These are phyloP conservation scores for Lasioglossum lativentre DNA, from an alignment of 2,888 invertebrate genomes.

Conservation along the genomic window DNA sequence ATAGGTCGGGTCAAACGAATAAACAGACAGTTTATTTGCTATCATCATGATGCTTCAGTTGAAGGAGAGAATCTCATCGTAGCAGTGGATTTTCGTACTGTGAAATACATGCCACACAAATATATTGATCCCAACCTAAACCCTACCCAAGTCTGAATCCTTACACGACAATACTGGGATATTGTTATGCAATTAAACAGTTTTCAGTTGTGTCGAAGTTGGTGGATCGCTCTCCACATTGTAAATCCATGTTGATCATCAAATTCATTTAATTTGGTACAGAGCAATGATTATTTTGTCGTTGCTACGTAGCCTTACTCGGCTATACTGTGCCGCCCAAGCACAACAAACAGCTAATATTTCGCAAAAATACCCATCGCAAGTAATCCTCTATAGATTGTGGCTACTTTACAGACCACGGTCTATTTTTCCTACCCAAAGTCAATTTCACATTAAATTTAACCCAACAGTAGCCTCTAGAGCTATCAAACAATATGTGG, in stretches of 20 bases:
- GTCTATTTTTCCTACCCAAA: not conserved
- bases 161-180: not conserved
- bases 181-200: not conserved
- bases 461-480: not conserved
- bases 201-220: not conserved
- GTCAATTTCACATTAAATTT: not conserved
- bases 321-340: not conserved
- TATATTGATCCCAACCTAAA: slow-evolving; percentile 36
- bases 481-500: not conserved
- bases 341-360: not conserved
- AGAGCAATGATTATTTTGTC: not conserved
- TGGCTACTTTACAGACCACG: not conserved
- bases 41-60: not conserved
- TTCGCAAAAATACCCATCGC: not conserved
- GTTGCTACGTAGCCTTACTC: not conserved
- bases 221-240: not conserved
- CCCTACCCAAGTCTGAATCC: not conserved
- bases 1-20: no score
- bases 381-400: not conserved
- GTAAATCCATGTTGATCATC: not conserved
- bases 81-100: not conserved
- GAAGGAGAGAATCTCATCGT: not conserved
- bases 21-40: not conserved
- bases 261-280: not conserved
- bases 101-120: not conserved